phyloP scores from a whole-genome alignment of 2,113 vertebrate species.

The Coregonus clupeaformis region DNA sequence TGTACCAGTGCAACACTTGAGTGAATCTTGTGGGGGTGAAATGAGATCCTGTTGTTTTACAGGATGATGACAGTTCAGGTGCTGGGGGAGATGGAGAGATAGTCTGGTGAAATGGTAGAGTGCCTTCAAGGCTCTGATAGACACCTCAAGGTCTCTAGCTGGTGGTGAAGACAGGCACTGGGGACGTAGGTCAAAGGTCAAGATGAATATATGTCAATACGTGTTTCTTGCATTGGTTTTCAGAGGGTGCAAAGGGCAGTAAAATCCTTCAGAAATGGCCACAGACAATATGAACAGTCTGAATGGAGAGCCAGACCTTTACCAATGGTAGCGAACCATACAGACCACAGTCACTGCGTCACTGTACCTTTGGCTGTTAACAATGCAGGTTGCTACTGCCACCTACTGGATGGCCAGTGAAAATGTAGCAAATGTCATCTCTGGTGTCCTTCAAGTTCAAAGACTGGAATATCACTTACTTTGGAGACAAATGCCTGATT shows the following conservation, averaged over 20 bases:
- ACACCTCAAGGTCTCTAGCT: constrained; percentile 35
- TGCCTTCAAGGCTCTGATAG: neutral
- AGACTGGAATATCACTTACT: neutral
- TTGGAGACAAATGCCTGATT: neutral
- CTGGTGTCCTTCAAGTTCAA: neutral
- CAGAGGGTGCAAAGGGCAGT: neutral
- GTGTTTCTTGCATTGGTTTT: neutral
- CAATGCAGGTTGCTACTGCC: neutral
- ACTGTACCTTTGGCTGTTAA: neutral
- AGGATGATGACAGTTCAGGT: too few species aligned
- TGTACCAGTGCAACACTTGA: neutral
- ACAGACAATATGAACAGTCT: neutral
- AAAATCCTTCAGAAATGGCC: neutral
- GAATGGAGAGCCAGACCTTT: too few species aligned
- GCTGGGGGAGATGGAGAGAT: neutral
- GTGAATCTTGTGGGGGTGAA: neutral
- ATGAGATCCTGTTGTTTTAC: neutral
- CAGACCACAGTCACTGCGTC: neutral
- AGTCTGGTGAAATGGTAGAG: too few species aligned
- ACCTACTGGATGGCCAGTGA: constrained; percentile 18
- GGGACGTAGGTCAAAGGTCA: constrained; percentile 27
- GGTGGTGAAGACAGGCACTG: constrained; percentile 29
- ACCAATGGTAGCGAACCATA: too few species aligned
- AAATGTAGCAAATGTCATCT: constrained; percentile 2
- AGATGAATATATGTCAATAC: neutral